Base-by-base conservation (phyloP, 2,888 invertebrate species). In the Pharmacophagus antenor region DNA sequence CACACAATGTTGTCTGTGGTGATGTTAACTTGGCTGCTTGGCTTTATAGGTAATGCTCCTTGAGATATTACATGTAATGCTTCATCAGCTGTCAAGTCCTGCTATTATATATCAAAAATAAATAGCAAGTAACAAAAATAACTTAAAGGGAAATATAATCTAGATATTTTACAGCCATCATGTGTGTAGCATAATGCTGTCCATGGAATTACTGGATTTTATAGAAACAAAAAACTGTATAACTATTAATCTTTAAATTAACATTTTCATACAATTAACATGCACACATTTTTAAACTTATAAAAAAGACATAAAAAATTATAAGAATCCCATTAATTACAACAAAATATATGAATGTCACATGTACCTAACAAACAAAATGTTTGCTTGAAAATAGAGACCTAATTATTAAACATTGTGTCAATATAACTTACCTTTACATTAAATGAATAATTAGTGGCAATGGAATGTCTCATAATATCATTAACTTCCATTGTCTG, bases 381-480 rank as follows among this genome's bases (percentile, higher is more conserved):
- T 31, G 10, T 10, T 31, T 31, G 15, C 2, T 31, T 10, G 31
- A 10, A 31, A 31, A 31, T 12, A 3, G 2, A 31, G 15, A 31
- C 31, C 12, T 10, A 31, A 31, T 12, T 31, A 10, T 8, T 31
- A 31, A 31, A 10, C 10, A 27, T 31, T 10, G 15, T 31, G 10
- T 42, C 5, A 17, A 17, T 17, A 23, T 17, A 18, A 63, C 70
- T 68, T 69, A 88, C 88, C 76, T 86, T 87, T 4, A 85, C 83
- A 67, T 87, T 82, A 67, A 88, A 85, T 22, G 88, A 85, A 65
- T 80, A 85, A 65, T 84, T 81, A 31, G 80, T 75, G 52, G 83
- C 79, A 69, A 89, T 86, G 5, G 89, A 90, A 70, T 89, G 84
- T 63, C 88, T 79, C 80, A 89, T 81, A 15, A 89, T 69, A 64